These are phyloP conservation scores for Hydractinia echinata DNA, from an alignment of 30 jellyfish, hydroid and myxozoan species.

Conservation along the genomic window DNA sequence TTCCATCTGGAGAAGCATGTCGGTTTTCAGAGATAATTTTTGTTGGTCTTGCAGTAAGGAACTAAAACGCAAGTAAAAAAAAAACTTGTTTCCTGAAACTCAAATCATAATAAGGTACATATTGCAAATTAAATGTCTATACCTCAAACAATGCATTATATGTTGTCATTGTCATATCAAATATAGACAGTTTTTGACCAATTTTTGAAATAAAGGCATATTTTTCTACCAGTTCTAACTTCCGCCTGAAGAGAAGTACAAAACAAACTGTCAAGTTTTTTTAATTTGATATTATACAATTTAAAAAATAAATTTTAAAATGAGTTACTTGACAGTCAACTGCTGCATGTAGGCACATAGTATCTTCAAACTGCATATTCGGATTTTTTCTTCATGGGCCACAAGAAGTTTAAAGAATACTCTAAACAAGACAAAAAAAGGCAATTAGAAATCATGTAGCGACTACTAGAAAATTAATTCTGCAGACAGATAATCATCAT, in stretches of 20 bases:
- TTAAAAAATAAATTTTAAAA: too few species aligned
- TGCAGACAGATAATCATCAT: background rate
- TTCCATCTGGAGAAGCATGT: slow-evolving; percentile 77
- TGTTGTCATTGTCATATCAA: slow-evolving; percentile 52
- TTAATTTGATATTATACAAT: too few species aligned
- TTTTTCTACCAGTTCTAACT: slow-evolving; percentile 82
- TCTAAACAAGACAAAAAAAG: slow-evolving; percentile 31
- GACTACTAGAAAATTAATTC: background rate
- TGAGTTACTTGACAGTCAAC: slow-evolving; percentile 62
- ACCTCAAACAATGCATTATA: slow-evolving; percentile 94
- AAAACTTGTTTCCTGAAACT: background rate
- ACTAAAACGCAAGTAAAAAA: slow-evolving; percentile 18
- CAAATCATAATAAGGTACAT: background rate
- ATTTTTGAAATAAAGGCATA: slow-evolving; percentile 73
- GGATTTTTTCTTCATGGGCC: slow-evolving; percentile 54
- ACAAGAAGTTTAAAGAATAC: slow-evolving; percentile 76
- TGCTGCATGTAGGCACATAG: slow-evolving; percentile 81
- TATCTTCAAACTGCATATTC: slow-evolving; percentile 75
- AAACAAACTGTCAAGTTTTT: too few species aligned
- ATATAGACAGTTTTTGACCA: slow-evolving; percentile 57
- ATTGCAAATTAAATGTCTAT: background rate
- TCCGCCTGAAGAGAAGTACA: slow-evolving; percentile 53
- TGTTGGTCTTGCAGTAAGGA: slow-evolving; percentile 78
- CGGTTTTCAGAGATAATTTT: slow-evolving; percentile 63
- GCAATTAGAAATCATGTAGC: background rate